phyloP scores from a whole-genome alignment of 1,140 invertebrate species.

The Helicoverpa zea region DNA sequence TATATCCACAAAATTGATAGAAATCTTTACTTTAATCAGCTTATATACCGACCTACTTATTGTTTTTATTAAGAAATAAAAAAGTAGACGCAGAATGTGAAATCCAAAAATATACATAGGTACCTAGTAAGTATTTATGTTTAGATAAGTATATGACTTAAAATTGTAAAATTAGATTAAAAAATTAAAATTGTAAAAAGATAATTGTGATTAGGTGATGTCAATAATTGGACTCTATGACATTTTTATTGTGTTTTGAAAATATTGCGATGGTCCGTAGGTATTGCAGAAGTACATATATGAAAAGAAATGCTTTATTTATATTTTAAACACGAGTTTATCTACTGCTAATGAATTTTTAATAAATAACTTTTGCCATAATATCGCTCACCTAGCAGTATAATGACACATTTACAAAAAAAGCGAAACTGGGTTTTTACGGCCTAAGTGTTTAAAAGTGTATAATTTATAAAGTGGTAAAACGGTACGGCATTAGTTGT shows the following conservation, averaged over 20 bases:
- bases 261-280: background rate
- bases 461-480: too few species aligned
- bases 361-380: background rate
- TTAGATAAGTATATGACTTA: background rate
- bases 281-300: background rate
- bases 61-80: background rate
- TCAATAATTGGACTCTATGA: constrained; percentile 20
- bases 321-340: too few species aligned
- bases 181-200: constrained; percentile 11
- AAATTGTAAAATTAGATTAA: constrained; percentile 22
- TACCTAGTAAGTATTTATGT: background rate
- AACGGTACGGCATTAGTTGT: too few species aligned
- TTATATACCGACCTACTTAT: too few species aligned
- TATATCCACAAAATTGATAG: too few species aligned
- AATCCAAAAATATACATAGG: background rate
- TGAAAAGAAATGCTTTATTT: too few species aligned
- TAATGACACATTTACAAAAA: too few species aligned
- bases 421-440: too few species aligned
- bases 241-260: background rate
- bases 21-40: too few species aligned
- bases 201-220: constrained; percentile 43
- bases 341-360: too few species aligned
- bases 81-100: background rate
- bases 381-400: too few species aligned
- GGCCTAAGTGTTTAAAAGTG: too few species aligned